Evolutionary conservation across 2,113 vertebrate genomes (phyloP).

Genomic region (Corythaeola cristata): DNA sequence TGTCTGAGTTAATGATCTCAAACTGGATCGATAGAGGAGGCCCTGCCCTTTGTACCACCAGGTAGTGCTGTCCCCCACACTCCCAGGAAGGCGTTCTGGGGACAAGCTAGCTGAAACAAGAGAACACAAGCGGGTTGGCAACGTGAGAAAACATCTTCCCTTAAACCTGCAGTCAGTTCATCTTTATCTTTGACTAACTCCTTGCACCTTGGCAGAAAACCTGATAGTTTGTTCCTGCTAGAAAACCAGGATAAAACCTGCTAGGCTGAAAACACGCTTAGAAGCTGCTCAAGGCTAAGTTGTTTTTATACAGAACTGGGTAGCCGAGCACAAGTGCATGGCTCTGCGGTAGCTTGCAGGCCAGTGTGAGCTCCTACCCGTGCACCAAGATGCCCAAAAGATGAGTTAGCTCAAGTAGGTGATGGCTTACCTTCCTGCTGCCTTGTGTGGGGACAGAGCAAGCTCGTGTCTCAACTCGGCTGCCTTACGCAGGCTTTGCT

Average conservation of each 20-base stretch:
- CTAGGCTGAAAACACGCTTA: background rate
- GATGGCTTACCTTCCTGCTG: background rate
- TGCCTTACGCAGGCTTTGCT: background rate
- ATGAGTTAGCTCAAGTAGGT: background rate
- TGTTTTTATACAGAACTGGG: background rate
- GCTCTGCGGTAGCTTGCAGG: background rate
- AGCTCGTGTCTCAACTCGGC: background rate
- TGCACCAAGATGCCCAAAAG: background rate
- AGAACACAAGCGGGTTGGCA: background rate
- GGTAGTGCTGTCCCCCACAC: background rate
- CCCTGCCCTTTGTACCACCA: background rate
- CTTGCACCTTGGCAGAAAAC: background rate
- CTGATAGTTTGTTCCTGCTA: background rate
- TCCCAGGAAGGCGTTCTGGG: background rate
- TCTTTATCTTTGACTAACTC: background rate
- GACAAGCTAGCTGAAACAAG: background rate
- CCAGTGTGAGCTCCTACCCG: accelerated
- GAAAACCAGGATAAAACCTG: background rate
- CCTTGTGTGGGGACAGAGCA: background rate
- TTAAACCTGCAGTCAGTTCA: background rate
- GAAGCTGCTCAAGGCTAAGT: background rate
- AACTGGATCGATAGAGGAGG: background rate
- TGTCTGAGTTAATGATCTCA: background rate
- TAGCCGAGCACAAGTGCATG: background rate
- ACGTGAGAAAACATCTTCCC: background rate